Evolutionary conservation across 2,113 vertebrate genomes (phyloP).

Genomic region (Sceloporus tristichus): DNA sequence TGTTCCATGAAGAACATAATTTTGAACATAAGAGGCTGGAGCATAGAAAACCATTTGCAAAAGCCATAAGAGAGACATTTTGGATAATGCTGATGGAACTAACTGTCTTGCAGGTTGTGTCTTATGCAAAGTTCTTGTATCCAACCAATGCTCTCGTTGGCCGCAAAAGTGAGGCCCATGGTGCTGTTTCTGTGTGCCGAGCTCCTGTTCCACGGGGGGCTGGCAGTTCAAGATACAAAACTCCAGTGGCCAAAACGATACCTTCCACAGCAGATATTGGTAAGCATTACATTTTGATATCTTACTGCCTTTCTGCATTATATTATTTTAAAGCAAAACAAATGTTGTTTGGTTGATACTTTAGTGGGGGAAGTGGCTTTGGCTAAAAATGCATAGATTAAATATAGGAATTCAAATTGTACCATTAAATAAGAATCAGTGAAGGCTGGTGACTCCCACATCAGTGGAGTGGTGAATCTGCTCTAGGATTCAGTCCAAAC

Average conservation of each 20-base stretch:
- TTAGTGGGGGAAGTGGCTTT: not conserved
- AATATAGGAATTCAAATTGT: not conserved
- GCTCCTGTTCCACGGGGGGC: slow-evolving; percentile 77
- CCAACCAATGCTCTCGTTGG: slow-evolving; percentile 92
- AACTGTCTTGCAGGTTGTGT: slow-evolving; percentile 86
- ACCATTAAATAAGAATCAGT: no score
- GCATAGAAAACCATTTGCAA: not conserved
- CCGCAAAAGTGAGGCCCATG: slow-evolving; percentile 82
- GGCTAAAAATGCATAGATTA: not conserved
- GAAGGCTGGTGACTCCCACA: no score
- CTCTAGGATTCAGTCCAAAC: no score
- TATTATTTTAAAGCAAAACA: not conserved
- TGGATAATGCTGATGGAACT: not conserved
- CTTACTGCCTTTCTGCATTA: not conserved
- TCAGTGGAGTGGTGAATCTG: no score
- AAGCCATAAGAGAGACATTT: not conserved
- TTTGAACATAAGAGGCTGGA: not conserved
- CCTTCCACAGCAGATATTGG: slow-evolving; percentile 87
- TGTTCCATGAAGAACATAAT: not conserved
- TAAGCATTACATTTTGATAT: slow-evolving; percentile 59
- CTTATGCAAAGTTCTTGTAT: slow-evolving; percentile 95
- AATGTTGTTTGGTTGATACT: not conserved
- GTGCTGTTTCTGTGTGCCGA: slow-evolving; percentile 78
- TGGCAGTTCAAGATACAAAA: slow-evolving; percentile 83
- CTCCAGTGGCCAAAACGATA: slow-evolving; percentile 75